Percentiles rank a stretch among this genome's conserved stretches.
Evolutionary conservation across 2,113 vertebrate species (phyloP).

Genomic region (Sceloporus undulatus): DNA sequence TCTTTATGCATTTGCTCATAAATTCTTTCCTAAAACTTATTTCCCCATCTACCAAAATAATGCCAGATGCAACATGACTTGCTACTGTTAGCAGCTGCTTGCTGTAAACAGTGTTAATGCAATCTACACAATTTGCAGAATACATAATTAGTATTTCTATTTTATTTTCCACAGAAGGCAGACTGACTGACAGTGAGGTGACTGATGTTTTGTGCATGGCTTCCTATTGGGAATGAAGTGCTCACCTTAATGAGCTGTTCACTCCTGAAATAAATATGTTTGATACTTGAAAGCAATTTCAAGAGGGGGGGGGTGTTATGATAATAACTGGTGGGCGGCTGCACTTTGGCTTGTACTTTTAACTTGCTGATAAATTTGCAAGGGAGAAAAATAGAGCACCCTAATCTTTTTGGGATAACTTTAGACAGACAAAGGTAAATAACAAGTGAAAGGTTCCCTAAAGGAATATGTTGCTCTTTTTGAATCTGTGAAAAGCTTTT

Average conservation of each 20-base stretch:
- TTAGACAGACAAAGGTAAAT: conserved; percentile 36
- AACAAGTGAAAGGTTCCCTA: conserved; percentile 16
- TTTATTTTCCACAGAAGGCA: conserved; percentile 13
- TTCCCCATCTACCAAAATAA: conserved; percentile 28
- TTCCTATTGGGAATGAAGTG: conserved; percentile 38
- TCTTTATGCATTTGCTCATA: neutral
- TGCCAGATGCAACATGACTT: neutral
- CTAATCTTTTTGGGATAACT: conserved; percentile 43
- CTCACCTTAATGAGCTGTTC: conserved; percentile 51
- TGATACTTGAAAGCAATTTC: conserved; percentile 59
- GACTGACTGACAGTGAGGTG: conserved; percentile 18
- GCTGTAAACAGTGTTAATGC: conserved; percentile 22
- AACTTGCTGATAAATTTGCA: conserved; percentile 43
- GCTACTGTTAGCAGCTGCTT: conserved; percentile 10
- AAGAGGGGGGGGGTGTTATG: conserved; percentile 22
- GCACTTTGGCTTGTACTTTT: conserved; percentile 45
- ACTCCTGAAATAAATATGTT: conserved; percentile 51
- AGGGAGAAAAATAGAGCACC: conserved; percentile 39
- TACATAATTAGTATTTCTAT: conserved; percentile 5
- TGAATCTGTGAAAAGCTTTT: conserved; percentile 28
- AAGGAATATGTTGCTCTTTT: conserved; percentile 28
- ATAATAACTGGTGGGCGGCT: conserved; percentile 55
- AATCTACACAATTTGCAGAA: conserved; percentile 17
- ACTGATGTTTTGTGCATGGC: conserved; percentile 20
- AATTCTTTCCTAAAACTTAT: neutral